phyloP scores from a whole-genome alignment of 2,888 invertebrate genomes.

The Celastrina argiolus region DNA sequence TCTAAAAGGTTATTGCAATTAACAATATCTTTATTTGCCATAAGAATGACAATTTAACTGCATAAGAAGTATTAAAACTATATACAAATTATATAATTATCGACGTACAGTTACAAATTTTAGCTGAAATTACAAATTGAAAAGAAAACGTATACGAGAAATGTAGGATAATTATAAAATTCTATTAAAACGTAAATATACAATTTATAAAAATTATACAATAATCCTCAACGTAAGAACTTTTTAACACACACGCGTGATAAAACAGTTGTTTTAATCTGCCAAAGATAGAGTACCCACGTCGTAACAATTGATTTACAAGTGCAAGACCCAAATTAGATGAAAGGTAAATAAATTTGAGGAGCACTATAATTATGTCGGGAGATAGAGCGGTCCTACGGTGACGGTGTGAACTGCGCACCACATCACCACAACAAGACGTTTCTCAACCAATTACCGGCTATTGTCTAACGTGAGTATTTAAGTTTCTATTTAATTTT shows the following conservation, averaged over 20 bases:
- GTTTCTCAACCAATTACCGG: slow-evolving; percentile 71
- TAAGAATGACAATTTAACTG: no score
- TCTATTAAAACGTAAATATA: no score
- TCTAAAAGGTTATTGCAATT: no score
- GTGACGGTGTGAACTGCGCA: slow-evolving; percentile 45
- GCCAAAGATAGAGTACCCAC: background rate
- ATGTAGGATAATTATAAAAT: no score
- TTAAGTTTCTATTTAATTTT: slow-evolving; percentile 62
- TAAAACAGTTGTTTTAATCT: background rate
- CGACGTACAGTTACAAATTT: no score
- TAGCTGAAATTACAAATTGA: no score
- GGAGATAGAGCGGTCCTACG: slow-evolving; percentile 1
- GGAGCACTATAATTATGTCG: background rate
- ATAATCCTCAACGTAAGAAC: no score
- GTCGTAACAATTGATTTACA: background rate
- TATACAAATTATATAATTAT: no score
- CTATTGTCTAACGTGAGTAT: slow-evolving; percentile 66
- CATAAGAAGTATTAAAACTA: no score
- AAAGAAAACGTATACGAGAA: no score
- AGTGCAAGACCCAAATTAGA: background rate
- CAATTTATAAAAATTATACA: no score
- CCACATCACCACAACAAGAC: background rate
- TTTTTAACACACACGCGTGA: background rate
- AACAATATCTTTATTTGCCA: no score
- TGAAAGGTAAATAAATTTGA: slow-evolving; percentile 6